These are phyloP conservation scores for Drosophila austrosaltans DNA, from an alignment of 2,888 invertebrate genomes.

Conservation along the genomic window DNA sequence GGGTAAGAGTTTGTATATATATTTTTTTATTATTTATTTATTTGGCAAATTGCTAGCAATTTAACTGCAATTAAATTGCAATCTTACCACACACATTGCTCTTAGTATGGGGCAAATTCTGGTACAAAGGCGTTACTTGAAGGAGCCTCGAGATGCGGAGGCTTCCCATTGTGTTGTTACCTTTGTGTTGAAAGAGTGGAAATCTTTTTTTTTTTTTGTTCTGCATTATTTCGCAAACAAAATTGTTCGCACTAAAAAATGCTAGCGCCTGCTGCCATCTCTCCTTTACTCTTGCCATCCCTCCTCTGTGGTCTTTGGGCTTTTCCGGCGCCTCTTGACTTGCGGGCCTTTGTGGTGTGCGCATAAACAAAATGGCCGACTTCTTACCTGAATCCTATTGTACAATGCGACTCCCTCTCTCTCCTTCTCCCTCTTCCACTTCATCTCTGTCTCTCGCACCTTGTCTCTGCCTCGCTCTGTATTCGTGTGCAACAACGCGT, in stretches of 20 bases:
- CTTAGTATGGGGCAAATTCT: slow-evolving; percentile 15
- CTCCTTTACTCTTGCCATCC: background rate
- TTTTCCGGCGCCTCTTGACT: slow-evolving; percentile 62
- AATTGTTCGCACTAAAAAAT: slow-evolving; percentile 77
- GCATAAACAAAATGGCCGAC: slow-evolving; percentile 73
- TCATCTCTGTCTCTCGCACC: slow-evolving; percentile 15
- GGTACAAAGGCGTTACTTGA: slow-evolving; percentile 14
- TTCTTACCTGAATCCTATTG: slow-evolving; percentile 49
- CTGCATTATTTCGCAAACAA: slow-evolving; percentile 57
- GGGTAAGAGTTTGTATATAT: slow-evolving; percentile 43
- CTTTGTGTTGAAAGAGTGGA: slow-evolving; percentile 58
- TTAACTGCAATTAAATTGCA: slow-evolving; percentile 80
- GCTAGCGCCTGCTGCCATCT: slow-evolving; percentile 22
- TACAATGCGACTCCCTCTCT: slow-evolving; percentile 18
- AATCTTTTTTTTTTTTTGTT: slow-evolving; percentile 58
- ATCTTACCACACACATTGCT: slow-evolving; percentile 67
- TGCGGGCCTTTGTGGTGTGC: slow-evolving; percentile 41
- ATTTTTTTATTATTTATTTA: slow-evolving; percentile 49
- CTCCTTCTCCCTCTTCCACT: background rate
- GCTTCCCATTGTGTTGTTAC: slow-evolving; percentile 52
- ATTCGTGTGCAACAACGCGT: slow-evolving; percentile 52
- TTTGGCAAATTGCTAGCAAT: slow-evolving; percentile 74
- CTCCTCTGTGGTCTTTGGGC: slow-evolving; percentile 26
- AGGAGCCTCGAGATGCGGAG: slow-evolving; percentile 48
- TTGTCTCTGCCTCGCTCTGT: slow-evolving; percentile 19